These are phyloP conservation scores for Scortum barcoo DNA, from an alignment of 2,113 vertebrate genomes.

Conservation along the genomic window DNA sequence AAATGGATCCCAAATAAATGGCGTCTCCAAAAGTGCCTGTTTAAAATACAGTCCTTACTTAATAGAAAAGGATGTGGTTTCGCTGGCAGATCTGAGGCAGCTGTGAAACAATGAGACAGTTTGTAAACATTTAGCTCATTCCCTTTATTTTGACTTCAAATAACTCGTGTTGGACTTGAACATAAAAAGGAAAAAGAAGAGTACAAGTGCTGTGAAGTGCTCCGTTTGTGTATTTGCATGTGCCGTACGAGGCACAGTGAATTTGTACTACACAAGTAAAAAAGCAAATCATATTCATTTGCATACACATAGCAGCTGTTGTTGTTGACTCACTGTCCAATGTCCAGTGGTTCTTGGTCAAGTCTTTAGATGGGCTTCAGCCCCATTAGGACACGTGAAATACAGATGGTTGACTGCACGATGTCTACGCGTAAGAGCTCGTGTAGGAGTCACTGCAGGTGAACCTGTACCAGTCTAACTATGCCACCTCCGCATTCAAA, in stretches of 20 bases:
- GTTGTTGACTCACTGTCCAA: neutral
- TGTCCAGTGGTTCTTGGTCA: neutral
- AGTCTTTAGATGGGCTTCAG: neutral
- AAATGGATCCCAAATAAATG: conserved; percentile 35
- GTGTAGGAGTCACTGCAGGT: conserved; percentile 48
- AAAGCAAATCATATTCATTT: neutral
- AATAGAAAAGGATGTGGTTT: conserved; percentile 17
- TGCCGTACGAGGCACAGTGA: neutral
- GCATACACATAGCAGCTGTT: no score
- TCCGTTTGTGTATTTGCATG: conserved; percentile 8
- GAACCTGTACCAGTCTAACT: conserved; percentile 36
- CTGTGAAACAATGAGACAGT: conserved; percentile 11
- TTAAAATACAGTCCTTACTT: conserved; percentile 23
- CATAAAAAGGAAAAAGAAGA: neutral
- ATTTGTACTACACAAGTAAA: neutral
- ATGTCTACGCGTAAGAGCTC: neutral
- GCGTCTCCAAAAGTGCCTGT: neutral
- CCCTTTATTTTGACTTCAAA: conserved; percentile 33
- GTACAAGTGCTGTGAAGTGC: conserved; percentile 4
- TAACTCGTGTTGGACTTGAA: neutral
- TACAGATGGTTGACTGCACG: conserved; percentile 27
- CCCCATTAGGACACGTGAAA: neutral
- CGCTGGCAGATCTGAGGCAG: conserved; percentile 12
- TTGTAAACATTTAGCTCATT: conserved; percentile 16
- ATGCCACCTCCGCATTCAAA: conserved; percentile 41